Evolutionary conservation across 2,113 vertebrate species (phyloP).

Genomic region (Periophthalmodon schlosseri): DNA sequence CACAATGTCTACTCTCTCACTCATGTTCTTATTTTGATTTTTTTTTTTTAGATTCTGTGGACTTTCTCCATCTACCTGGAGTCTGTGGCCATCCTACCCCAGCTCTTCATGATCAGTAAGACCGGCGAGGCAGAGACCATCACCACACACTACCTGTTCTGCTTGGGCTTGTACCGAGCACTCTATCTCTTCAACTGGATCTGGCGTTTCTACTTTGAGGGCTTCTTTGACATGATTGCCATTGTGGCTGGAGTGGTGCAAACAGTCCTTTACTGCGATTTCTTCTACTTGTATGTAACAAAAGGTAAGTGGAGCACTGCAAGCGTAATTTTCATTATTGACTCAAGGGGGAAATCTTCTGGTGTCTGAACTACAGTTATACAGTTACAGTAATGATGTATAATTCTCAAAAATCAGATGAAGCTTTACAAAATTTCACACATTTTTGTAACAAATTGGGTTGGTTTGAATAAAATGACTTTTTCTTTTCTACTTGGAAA

Average conservation of each 20-base stretch:
- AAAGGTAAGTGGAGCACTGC: conserved; percentile 84
- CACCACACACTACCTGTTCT: conserved; percentile 98
- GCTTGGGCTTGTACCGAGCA: conserved; percentile 92
- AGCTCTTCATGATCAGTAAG: conserved; percentile 99
- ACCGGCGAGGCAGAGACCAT: conserved; percentile 98
- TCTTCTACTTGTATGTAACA: conserved; percentile 99
- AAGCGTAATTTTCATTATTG: not conserved
- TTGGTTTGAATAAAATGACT: not conserved
- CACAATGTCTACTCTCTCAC: no score
- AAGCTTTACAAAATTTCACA: conserved; percentile 3
- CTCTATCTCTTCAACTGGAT: conserved; percentile 98
- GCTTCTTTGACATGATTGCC: conserved; percentile 98
- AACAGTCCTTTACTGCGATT: conserved; percentile 98
- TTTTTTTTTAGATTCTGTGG: conserved; percentile 88
- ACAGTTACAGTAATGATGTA: not conserved
- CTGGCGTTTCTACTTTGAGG: conserved; percentile 99
- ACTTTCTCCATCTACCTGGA: conserved; percentile 99
- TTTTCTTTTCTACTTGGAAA: conserved; percentile 9
- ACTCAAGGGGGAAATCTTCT: not conserved
- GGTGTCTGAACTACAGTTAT: not conserved
- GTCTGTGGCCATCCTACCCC: conserved; percentile 96
- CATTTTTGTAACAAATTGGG: not conserved
- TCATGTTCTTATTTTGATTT: not conserved
- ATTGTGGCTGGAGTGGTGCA: conserved; percentile 97
- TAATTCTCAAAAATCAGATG: not conserved